Evolutionary conservation across 1,140 invertebrate genomes (phyloP).

Genomic region (Dufourea novaeangliae): DNA sequence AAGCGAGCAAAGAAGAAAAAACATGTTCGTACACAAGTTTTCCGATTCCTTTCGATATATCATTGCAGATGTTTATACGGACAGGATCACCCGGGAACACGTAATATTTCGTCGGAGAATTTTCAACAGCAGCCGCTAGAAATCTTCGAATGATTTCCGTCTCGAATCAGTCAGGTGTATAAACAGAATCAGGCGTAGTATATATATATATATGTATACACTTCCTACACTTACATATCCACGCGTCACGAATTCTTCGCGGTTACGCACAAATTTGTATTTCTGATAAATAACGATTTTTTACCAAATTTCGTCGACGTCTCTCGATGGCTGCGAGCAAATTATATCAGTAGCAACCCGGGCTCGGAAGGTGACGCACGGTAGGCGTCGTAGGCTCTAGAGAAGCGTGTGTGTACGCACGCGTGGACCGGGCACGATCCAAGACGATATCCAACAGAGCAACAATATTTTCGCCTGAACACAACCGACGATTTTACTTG

Average conservation of each 20-base stretch:
- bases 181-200: too few relatives aligned
- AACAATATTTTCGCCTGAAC: neutral
- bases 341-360: slow-evolving; percentile 12
- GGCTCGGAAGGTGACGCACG: neutral
- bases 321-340: neutral
- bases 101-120: too few relatives aligned
- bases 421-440: slow-evolving; percentile 24
- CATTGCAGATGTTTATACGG: too few relatives aligned
- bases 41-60: too few relatives aligned
- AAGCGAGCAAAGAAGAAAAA: too few relatives aligned
- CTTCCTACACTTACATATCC: slow-evolving; percentile 35
- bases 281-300: slow-evolving; percentile 15
- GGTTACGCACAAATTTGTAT: slow-evolving; percentile 33
- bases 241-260: neutral
- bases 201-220: slow-evolving; percentile 1
- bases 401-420: slow-evolving; percentile 9
- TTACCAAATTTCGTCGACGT: slow-evolving; percentile 48
- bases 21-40: too few relatives aligned
- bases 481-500: neutral
- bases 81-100: too few relatives aligned
- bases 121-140: too few relatives aligned
- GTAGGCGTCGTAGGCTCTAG: neutral
- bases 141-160: too few relatives aligned
- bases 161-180: too few relatives aligned
- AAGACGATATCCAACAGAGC: too few relatives aligned